A percentile compares a stretch with the other conserved stretches of the same genome.
These are phyloP conservation scores for Eretmochelys imbricata DNA, from an alignment of 2,113 vertebrate species.

Conservation along the genomic window DNA sequence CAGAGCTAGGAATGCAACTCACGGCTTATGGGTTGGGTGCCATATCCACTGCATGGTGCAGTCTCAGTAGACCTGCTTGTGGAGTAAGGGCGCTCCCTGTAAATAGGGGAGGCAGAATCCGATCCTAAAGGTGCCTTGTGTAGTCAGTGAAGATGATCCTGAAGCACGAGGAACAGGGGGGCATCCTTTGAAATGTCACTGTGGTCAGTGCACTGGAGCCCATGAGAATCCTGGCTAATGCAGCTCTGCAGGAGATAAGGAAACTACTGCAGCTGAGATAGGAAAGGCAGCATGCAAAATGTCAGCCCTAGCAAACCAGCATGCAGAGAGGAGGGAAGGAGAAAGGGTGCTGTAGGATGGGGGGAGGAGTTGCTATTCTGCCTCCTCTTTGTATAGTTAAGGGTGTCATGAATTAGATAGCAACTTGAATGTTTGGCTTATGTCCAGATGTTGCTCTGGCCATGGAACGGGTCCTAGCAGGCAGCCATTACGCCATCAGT, in stretches of 20 bases:
- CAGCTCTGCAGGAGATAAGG: background rate
- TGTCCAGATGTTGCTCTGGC: background rate
- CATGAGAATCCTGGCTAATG: background rate
- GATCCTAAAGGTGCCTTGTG: background rate
- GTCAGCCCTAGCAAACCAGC: background rate
- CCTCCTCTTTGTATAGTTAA: background rate
- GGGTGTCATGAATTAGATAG: background rate
- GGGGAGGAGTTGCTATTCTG: background rate
- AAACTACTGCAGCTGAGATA: background rate
- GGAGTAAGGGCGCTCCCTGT: background rate
- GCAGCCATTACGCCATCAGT: background rate
- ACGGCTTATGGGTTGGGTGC: background rate
- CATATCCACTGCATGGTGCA: no score
- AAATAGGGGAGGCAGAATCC: background rate
- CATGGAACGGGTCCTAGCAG: background rate
- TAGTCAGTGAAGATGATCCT: background rate
- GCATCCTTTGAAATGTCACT: background rate
- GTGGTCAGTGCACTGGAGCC: background rate
- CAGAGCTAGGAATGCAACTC: background rate
- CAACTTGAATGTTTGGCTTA: background rate
- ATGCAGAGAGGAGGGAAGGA: background rate
- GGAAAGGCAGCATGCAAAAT: background rate
- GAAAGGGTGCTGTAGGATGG: background rate
- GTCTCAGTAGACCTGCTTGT: background rate
- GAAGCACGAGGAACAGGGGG: background rate